Evolutionary conservation across 2,888 invertebrate species (phyloP), one percentile per base, ranked within the genome.

Genomic region (Lysandra bellargus): DNA sequence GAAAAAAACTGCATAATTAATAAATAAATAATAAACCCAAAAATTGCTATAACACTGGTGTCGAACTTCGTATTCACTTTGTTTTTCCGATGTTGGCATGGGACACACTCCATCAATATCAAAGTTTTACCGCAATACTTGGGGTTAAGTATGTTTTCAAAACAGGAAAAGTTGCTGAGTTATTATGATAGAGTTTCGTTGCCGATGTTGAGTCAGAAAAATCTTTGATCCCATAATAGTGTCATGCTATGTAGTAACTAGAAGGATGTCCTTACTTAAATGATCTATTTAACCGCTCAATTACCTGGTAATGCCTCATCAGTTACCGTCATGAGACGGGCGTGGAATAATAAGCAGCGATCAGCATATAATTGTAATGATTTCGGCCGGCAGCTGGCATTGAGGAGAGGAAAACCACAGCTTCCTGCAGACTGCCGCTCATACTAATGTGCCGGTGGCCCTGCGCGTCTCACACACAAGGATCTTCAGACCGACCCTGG

Each of bases 371-470:
- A 64, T 64, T 64, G 69, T 69, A 69, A 69, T 69, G 69, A 37
- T 33, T 69, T 69, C 69, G 69, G 69, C 64, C 23, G 30, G 12
- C 64, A 69, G 12, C 30, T 69, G 69, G 5, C 69, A 69, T 69
- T 69, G 69, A 37, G 33, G 69, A 69, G 69, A 69, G 69, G 69
- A 69, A 69, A 69, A 69, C 69, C 69, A 33, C 37, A 69, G 69
- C 69, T 69, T 69, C 69, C 69, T 69, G 69, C 14, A 69, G 69
- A 37, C 33, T 4, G 9, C 69, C 33, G 69, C 33, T 37, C 69
- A 69, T 69, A 69, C 69, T 69, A 69, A 69, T 69, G 69, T 14
- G 37, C 69, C 0, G 17, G 4, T 57, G 17, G 33, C 69, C 33
- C 69, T 33, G 14, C 14, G 33, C 49, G 49, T 12, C 17, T 57